Conservation (phyloP, 2,888 invertebrate genomes). For the Hirtodrosophila confusa region DNA sequence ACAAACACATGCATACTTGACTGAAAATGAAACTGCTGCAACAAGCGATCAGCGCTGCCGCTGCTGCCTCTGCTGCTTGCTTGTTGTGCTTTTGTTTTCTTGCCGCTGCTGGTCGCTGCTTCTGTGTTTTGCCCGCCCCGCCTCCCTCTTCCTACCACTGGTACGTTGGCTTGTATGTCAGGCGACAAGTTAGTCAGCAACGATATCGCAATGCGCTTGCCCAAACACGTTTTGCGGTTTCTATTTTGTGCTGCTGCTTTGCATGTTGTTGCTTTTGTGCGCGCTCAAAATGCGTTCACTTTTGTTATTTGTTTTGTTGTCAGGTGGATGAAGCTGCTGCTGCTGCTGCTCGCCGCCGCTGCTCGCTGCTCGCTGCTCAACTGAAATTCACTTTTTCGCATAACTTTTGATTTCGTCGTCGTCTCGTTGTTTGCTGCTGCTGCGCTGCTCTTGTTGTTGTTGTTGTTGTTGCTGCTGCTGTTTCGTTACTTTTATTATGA, state of each 20-base stretch:
- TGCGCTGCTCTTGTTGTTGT: constrained; percentile 31
- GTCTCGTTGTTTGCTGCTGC: constrained; percentile 16
- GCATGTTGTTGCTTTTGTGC: constrained; percentile 2
- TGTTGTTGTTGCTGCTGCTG: constrained; percentile 25
- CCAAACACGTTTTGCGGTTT: constrained; percentile 43
- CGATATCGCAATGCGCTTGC: constrained; percentile 23
- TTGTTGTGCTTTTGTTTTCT: constrained; percentile 45
- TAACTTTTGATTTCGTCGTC: constrained; percentile 66
- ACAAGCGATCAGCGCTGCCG: constrained; percentile 36
- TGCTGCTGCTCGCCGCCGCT: constrained; percentile 30
- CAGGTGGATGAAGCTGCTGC: constrained; percentile 57
- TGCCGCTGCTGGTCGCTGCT: constrained; percentile 38
- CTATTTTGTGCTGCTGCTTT: constrained; percentile 35
- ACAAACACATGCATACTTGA: constrained; percentile 13
- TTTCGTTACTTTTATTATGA: constrained; percentile 65
- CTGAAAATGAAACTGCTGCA: constrained; percentile 59
- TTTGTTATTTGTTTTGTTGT: constrained; percentile 30
- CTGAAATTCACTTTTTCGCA: constrained; percentile 70
- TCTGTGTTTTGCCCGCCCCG: constrained; percentile 20
- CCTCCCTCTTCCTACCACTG: too few relatives aligned
- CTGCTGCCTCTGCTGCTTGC: constrained; percentile 13
- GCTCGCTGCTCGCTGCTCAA: constrained; percentile 23
- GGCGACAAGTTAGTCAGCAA: constrained; percentile 63
- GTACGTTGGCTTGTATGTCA: constrained; percentile 8
- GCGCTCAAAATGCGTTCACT: constrained; percentile 48